A percentile compares a stretch with the other conserved stretches of the same genome.
Conservation (phyloP, 1,140 invertebrate species). For the Procambarus virginalis region DNA sequence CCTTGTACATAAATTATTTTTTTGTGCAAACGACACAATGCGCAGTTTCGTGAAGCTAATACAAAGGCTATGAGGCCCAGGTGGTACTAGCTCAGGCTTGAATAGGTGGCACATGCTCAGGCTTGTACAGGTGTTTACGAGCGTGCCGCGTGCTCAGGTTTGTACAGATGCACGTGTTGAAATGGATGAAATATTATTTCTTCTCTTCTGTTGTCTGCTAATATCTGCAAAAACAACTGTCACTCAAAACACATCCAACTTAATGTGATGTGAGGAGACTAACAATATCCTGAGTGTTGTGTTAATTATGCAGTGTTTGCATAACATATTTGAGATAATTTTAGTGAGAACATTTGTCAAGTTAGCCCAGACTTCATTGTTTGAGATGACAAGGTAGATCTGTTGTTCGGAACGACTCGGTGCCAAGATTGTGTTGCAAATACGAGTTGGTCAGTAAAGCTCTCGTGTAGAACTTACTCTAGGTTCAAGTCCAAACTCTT, state of each 20-base stretch:
- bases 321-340: too few species aligned
- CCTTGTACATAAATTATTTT: constrained; percentile 11
- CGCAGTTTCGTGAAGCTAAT: background rate
- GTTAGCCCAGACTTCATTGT: too few species aligned
- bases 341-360: too few species aligned
- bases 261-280: background rate
- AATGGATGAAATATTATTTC: background rate
- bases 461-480: too few species aligned
- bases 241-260: background rate
- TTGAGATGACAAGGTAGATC: too few species aligned
- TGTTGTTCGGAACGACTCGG: too few species aligned
- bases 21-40: background rate
- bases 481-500: too few species aligned
- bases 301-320: background rate
- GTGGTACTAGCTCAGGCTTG: too few species aligned
- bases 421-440: too few species aligned
- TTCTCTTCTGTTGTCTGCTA: background rate
- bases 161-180: background rate
- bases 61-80: constrained; percentile 11
- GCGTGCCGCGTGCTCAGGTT: background rate
- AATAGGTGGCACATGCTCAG: too few species aligned
- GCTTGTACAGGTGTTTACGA: too few species aligned
- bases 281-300: background rate
- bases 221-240: background rate
- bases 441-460: too few species aligned